Evolutionary conservation across 2,113 vertebrate species (phyloP).

Genomic region (Myrmophylax atrothorax): DNA sequence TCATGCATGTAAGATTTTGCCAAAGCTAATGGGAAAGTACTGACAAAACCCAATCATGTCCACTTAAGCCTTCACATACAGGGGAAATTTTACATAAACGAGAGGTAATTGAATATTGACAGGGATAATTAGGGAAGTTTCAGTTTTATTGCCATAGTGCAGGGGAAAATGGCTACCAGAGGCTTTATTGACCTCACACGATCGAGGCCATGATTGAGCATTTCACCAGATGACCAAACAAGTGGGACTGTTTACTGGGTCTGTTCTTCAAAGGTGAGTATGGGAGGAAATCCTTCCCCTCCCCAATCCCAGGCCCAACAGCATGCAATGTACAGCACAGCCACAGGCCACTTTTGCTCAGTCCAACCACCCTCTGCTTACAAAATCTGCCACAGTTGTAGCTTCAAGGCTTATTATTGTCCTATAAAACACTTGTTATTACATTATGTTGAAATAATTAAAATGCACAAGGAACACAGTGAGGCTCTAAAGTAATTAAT

Average conservation of each 20-base stretch:
- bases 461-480: constrained; percentile 43
- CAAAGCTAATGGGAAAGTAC: background rate
- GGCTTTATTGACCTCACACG: background rate
- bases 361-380: background rate
- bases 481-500: constrained; percentile 45
- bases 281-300: background rate
- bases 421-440: constrained; percentile 39
- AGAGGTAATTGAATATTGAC: constrained; percentile 7
- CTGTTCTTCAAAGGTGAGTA: background rate
- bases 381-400: constrained; percentile 17
- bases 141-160: background rate
- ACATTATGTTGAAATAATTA: constrained; percentile 51
- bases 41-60: background rate
- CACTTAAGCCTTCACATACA: background rate
- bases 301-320: fast-evolving
- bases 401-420: constrained; percentile 17
- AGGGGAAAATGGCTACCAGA: background rate
- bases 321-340: background rate
- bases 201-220: fast-evolving
- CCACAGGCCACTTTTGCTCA: background rate
- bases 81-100: background rate
- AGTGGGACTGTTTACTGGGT: background rate
- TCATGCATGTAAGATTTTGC: background rate
- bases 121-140: background rate
- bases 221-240: background rate